These are phyloP conservation scores for Ectobius pallidus DNA, from an alignment of 2,888 invertebrate species.

Conservation along the genomic window DNA sequence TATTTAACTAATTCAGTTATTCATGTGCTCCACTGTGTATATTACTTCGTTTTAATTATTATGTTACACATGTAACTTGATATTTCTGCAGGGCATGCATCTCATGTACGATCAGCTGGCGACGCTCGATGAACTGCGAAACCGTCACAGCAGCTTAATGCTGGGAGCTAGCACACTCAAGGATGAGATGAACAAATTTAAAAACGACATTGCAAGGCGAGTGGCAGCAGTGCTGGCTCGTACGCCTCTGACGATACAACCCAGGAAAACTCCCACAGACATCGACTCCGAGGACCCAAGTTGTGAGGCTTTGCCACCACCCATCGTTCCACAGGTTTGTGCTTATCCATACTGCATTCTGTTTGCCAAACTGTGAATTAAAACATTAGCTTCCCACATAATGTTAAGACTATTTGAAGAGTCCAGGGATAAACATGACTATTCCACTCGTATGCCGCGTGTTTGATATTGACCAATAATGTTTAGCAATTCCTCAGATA, in stretches of 20 bases:
- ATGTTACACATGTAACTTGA: too few relatives aligned
- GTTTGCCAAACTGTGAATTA: too few relatives aligned
- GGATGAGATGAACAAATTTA: conserved; percentile 73
- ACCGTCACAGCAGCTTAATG: conserved; percentile 67
- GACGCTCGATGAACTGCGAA: conserved; percentile 68
- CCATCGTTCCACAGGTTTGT: conserved; percentile 59
- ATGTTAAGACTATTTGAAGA: background rate
- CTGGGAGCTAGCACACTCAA: conserved; percentile 69
- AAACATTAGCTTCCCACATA: background rate
- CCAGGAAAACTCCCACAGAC: conserved; percentile 67
- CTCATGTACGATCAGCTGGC: conserved; percentile 81
- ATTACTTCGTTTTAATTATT: too few relatives aligned
- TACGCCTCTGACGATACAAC: conserved; percentile 74
- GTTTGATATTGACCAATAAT: too few relatives aligned
- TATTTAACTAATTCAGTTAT: too few relatives aligned
- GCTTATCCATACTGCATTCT: too few relatives aligned
- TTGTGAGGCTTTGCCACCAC: conserved; percentile 59
- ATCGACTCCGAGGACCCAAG: conserved; percentile 61
- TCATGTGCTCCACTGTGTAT: too few relatives aligned
- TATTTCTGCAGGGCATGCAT: conserved; percentile 69
- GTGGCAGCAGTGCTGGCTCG: conserved; percentile 73
- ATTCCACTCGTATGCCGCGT: too few relatives aligned
- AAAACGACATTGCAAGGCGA: conserved; percentile 75
- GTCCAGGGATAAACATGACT: too few relatives aligned
- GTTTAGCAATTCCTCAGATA: too few relatives aligned